These are phyloP conservation scores for Dreissena rostriformis DNA, from an alignment of 1,140 invertebrate species.

Conservation along the genomic window DNA sequence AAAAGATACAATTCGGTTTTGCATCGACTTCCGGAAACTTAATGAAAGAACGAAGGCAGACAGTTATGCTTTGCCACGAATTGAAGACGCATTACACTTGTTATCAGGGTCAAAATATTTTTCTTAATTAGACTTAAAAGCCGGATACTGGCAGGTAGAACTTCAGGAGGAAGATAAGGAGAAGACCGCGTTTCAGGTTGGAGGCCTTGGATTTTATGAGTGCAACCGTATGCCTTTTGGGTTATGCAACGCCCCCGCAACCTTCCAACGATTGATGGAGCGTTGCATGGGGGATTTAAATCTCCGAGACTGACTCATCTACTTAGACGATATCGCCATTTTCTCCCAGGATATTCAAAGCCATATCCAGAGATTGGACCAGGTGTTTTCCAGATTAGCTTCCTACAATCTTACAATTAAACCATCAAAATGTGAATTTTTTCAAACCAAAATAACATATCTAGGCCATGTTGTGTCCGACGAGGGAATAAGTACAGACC, in stretches of 20 bases:
- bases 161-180: conserved; percentile 9
- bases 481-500: conserved; percentile 24
- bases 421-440: conserved; percentile 35
- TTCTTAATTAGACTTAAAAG: conserved; percentile 44
- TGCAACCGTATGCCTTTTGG: conserved; percentile 81
- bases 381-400: conserved; percentile 25
- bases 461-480: conserved; percentile 21
- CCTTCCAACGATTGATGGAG: conserved; percentile 77
- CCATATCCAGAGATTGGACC: neutral
- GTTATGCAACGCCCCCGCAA: conserved; percentile 77
- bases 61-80: conserved; percentile 23
- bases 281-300: conserved; percentile 54
- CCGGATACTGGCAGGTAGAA: conserved; percentile 52
- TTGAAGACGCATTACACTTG: conserved; percentile 31
- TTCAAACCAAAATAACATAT: conserved; percentile 22
- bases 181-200: conserved; percentile 16
- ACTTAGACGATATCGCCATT: conserved; percentile 52
- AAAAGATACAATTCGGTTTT: neutral
- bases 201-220: conserved; percentile 60
- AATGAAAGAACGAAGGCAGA: neutral
- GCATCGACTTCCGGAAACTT: neutral
- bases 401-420: conserved; percentile 30
- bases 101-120: conserved; percentile 45
- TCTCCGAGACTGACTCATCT: conserved; percentile 25
- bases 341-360: conserved; percentile 16